These are phyloP conservation scores for Listronotus oregonensis DNA, from an alignment of 1,140 invertebrate species.

Conservation along the genomic window DNA sequence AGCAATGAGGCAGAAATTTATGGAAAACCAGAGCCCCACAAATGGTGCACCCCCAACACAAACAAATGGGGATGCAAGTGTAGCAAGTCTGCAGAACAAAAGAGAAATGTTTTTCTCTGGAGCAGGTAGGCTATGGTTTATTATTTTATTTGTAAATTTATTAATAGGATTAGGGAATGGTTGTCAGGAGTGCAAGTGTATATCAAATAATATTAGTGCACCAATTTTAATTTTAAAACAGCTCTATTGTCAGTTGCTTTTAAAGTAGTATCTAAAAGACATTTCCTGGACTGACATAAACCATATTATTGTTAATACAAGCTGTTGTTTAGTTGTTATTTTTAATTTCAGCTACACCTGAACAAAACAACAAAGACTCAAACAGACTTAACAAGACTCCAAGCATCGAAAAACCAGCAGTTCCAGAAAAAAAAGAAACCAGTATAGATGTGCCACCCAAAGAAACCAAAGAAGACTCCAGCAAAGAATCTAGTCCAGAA, in stretches of 20 bases:
- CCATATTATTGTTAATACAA: too few species aligned
- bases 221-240: too few species aligned
- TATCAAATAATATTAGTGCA: too few species aligned
- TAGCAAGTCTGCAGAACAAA: constrained; percentile 48
- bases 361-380: constrained; percentile 48
- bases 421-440: constrained; percentile 42
- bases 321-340: too few species aligned
- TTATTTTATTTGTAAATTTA: background rate
- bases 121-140: constrained; percentile 21
- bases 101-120: constrained; percentile 55
- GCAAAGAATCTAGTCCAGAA: constrained; percentile 51
- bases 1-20: constrained; percentile 67
- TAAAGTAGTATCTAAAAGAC: too few species aligned
- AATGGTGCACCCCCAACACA: constrained; percentile 49
- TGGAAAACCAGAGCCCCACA: constrained; percentile 56
- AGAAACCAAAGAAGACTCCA: constrained; percentile 44
- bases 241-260: too few species aligned
- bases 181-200: too few species aligned
- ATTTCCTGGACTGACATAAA: too few species aligned
- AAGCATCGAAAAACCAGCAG: constrained; percentile 49
- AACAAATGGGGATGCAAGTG: constrained; percentile 40
- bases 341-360: constrained; percentile 33
- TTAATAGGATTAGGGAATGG: too few species aligned
- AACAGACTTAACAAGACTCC: constrained; percentile 51
- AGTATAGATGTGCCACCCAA: constrained; percentile 37